Conservation (phyloP, 2,113 vertebrate genomes). For the Thinocorus orbignyianus region DNA sequence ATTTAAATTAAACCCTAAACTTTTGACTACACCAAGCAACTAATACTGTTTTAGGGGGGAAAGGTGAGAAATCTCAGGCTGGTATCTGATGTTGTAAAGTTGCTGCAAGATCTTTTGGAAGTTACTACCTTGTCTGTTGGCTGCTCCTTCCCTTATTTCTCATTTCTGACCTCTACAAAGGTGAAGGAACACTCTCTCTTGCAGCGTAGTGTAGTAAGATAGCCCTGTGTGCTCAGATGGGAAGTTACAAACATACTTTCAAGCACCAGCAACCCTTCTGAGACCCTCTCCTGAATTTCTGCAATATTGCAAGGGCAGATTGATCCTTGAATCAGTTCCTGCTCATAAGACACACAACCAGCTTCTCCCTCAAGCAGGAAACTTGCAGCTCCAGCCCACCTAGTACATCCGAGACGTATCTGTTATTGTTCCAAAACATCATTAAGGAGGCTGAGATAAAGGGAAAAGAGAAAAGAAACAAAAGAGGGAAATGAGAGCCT, state of each 20-base stretch:
- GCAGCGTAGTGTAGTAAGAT: accelerated
- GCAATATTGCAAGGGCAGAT: background rate
- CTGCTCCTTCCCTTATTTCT: background rate
- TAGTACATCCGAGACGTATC: background rate
- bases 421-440: background rate
- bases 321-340: background rate
- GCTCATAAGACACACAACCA: accelerated
- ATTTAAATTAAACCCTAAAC: background rate
- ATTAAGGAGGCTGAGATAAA: background rate
- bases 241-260: background rate
- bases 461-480: background rate
- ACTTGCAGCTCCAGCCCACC: accelerated
- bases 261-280: background rate
- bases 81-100: background rate
- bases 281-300: background rate
- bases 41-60: background rate
- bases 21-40: background rate
- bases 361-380: background rate
- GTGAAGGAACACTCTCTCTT: background rate
- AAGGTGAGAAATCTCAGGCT: background rate
- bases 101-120: background rate
- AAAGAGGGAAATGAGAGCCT: background rate
- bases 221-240: background rate
- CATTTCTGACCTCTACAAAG: background rate
- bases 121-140: background rate